Base-by-base conservation (phyloP, 2,797 vertebrate genomes). In the Rallus crepitans region DNA sequence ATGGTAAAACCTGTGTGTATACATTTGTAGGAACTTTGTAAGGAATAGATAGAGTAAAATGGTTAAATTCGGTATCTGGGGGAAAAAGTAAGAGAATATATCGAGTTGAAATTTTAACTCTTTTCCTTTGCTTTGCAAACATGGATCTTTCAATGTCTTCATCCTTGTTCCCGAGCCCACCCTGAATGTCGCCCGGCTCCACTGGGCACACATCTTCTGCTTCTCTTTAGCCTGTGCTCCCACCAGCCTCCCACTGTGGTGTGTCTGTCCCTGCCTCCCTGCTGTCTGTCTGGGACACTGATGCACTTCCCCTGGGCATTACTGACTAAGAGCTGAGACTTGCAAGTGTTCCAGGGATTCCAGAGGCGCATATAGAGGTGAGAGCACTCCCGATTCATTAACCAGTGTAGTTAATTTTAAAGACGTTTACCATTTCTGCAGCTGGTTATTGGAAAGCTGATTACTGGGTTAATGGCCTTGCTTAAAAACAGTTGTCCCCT, bases 201-300 rank as follows among this genome's bases (percentile, higher is more conserved):
- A 7, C 86, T 77, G 89, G 88, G 69, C 78, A 16, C 81, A 27
- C 86, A 1, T 5, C 89, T 57, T 95, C 70, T 53, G 70, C 92
- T 80, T 39, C 93, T 56, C 59, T 71, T 90, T 13, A 61, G 95
- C 80, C 66, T 61, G 86, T 70, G 92, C 56, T 95, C 52, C 89
- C 87, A 71, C 78, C 86, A 89, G 4, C 88, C 86, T 92, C 88
- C 90, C 73, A 30, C 79, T 72, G 0, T 2, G 75, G 27, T 56
- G 39, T 45, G 42, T 45, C 42, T 81, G 9, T 80, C 89, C 86
- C 75, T 75, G 84, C 78, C 94, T 96, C 35, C 85, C 68, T 40
- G 23, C 19, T 61, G 11, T 60, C 66, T 91, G 63, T 27, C 35
- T 53, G 27, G 76, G 53, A 45, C 45, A 17, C 76, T 23, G 1